Conservation (phyloP, 2,113 vertebrate genomes). For the Sclerurus mexicanus region DNA sequence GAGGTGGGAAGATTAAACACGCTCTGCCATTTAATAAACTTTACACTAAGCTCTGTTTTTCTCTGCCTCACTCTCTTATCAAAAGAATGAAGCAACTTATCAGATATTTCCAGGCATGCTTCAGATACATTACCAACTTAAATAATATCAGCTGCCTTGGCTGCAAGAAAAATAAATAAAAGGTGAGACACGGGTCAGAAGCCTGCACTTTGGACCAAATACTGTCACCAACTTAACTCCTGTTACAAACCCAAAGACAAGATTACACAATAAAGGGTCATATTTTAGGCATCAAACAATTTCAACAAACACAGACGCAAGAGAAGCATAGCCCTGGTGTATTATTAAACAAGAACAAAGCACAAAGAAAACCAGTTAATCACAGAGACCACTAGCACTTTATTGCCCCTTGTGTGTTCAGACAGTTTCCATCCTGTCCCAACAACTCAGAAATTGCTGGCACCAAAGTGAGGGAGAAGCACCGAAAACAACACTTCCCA, state of each 20-base stretch:
- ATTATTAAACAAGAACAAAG: background rate
- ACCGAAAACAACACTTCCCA: background rate
- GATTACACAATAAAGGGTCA: background rate
- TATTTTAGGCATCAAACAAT: background rate
- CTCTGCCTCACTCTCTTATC: background rate
- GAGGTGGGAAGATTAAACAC: background rate
- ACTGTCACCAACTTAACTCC: background rate
- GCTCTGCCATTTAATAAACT: slow-evolving; percentile 35
- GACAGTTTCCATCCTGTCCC: background rate
- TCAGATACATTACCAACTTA: slow-evolving; percentile 5
- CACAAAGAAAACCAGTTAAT: background rate
- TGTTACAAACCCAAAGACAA: background rate
- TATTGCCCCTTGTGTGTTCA: background rate
- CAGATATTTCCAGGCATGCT: slow-evolving; percentile 32
- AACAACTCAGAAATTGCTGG: background rate
- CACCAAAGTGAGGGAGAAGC: background rate
- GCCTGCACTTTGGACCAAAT: background rate
- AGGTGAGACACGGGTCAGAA: background rate
- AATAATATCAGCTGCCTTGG: background rate
- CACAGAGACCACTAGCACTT: background rate
- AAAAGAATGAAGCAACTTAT: slow-evolving; percentile 32
- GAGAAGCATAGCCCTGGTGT: background rate
- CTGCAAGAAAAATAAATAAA: background rate
- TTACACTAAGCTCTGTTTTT: background rate
- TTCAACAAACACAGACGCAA: background rate